Percentiles rank a stretch among this genome's conserved stretches.
Evolutionary conservation across 2,888 invertebrate species (phyloP).

Genomic region (Pterostichus niger): DNA sequence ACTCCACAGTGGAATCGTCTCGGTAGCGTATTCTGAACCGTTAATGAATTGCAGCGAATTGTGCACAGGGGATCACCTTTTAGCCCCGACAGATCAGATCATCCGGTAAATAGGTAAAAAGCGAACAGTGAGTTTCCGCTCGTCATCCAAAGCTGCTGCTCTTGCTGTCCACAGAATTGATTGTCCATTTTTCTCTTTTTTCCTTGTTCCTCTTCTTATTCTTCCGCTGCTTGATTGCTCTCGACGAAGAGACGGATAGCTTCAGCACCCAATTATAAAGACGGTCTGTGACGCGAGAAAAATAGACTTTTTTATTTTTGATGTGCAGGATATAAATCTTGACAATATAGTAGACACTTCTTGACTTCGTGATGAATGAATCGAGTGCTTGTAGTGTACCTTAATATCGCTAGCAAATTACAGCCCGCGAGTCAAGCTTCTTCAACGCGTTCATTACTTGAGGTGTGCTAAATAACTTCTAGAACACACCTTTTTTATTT

Average conservation of each 20-base stretch:
- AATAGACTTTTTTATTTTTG: conserved; percentile 56
- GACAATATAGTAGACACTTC: conserved; percentile 51
- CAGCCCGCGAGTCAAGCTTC: background rate
- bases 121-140: background rate
- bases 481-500: no score
- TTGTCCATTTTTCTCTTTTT: conserved; percentile 56
- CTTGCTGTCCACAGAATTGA: conserved; percentile 43
- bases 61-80: conserved; percentile 48
- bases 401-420: conserved; percentile 27
- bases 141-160: background rate
- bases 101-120: conserved; percentile 34
- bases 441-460: conserved; percentile 15
- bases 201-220: conserved; percentile 11
- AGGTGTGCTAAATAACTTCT: no score
- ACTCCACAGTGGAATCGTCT: background rate
- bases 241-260: conserved; percentile 33
- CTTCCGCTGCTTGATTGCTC: conserved; percentile 41
- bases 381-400: conserved; percentile 10
- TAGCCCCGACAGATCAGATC: conserved; percentile 37
- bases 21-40: background rate
- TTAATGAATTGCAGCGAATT: conserved; percentile 47
- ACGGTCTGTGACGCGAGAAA: conserved; percentile 44
- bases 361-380: conserved; percentile 53
- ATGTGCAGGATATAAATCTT: conserved; percentile 54
- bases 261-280: conserved; percentile 56